These are phyloP conservation scores for Trichogramma pretiosum DNA, from an alignment of 1,140 invertebrate genomes.

Conservation along the genomic window DNA sequence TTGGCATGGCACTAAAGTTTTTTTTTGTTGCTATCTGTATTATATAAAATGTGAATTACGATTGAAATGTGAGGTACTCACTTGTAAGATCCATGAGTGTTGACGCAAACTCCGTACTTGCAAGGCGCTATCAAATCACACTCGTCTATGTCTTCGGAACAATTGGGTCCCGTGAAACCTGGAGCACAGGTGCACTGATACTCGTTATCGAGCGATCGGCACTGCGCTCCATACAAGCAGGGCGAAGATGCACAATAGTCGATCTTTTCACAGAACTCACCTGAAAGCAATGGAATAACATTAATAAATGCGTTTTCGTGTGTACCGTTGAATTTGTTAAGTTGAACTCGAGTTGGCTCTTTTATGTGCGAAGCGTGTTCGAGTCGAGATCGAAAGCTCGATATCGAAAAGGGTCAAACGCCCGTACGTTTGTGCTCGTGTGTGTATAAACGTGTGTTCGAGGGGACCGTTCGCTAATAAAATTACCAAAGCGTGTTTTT, in stretches of 20 bases:
- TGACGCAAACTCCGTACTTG: conserved; percentile 72
- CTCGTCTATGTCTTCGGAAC: conserved; percentile 83
- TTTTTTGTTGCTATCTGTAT: background rate
- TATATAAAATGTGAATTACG: conserved; percentile 1
- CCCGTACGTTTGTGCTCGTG: background rate
- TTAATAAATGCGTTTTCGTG: background rate
- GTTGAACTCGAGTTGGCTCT: background rate
- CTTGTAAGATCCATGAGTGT: conserved; percentile 85
- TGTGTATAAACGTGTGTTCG: background rate
- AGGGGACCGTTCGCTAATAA: no score
- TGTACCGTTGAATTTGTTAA: background rate
- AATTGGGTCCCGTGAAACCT: conserved; percentile 78
- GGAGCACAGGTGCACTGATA: conserved; percentile 78
- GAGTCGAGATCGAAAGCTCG: background rate
- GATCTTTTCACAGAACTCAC: conserved; percentile 75
- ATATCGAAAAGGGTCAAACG: background rate
- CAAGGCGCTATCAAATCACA: conserved; percentile 71
- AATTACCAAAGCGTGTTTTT: no score
- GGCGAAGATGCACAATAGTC: conserved; percentile 83
- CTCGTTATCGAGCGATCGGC: conserved; percentile 60
- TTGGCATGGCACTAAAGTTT: background rate
- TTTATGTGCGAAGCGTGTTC: background rate
- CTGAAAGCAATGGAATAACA: conserved; percentile 49
- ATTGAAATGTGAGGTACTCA: conserved; percentile 46
- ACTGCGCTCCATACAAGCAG: conserved; percentile 78